Base-by-base conservation (phyloP, 2,888 invertebrate genomes). In the Phrixothrix hirtus region DNA sequence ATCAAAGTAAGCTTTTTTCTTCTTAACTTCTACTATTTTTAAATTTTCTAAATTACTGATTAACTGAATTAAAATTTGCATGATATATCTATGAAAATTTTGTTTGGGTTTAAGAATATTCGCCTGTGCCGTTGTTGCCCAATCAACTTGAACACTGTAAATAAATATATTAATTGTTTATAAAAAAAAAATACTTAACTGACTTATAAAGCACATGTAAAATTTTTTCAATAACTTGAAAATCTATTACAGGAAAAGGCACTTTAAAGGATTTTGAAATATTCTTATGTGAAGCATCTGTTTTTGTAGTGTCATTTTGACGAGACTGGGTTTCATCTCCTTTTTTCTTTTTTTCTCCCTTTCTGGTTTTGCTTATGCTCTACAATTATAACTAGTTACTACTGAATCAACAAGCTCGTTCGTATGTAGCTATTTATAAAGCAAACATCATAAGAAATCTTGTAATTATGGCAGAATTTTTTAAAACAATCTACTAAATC, bases 31-130 rank as follows among this genome's bases (percentile, higher is more conserved):
- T 6, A 69, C 48, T 3, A 63, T 62, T 63, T 73, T 77, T n/a
- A 69, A 58, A 0, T 62, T 57, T 56, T 78, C 76, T 0, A 79
- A 54, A 37, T 59, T 68, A 17, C 75, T 73, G 4, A 81, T 57
- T 12, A 79, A 60, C 55, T 75, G 69, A 10, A 76, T 60, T 0
- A 78, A 76, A 1, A 72, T 72, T 46, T 79, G 76, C 50, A 85
- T 60, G n/a, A 78, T 74, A 70, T 83, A 85, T 14, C 76, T 75
- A 67, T 84, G 83, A 62, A 86, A 78, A 30, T 83, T 82, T 0
- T 76, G 71, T 0, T 81, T 78, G 0, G 75, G 73, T 56, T 80
- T 79, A 7, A 86, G 62, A 11, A 75, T 62, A 45, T 77, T 78
- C 4, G 79, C 76, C 52, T 83, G 79, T 10, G 79, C 78, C 1